Percentiles rank a stretch among this genome's conserved stretches.
phyloP scores from a whole-genome alignment of 2,888 invertebrate species.

The Cyclophora albipunctata region DNA sequence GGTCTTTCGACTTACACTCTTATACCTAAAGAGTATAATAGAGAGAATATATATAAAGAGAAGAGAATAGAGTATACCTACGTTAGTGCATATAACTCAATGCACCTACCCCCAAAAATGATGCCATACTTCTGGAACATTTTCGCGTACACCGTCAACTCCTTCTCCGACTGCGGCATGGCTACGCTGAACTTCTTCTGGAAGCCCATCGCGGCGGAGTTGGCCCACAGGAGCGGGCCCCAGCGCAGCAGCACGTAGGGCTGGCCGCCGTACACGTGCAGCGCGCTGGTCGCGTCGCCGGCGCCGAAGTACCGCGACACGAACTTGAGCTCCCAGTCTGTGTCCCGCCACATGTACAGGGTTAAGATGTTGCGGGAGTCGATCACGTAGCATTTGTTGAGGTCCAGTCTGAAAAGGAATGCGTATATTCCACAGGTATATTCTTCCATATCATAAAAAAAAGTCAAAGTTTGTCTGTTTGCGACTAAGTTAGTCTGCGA shows the following conservation, averaged over 20 bases:
- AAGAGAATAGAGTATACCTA: too few relatives aligned
- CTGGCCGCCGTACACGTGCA: constrained; percentile 20
- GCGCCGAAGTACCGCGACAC: constrained; percentile 25
- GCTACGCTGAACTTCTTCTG: constrained; percentile 3
- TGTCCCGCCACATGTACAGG: neutral
- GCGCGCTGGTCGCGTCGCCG: constrained; percentile 10
- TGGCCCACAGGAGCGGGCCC: constrained; percentile 14
- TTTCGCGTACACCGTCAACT: neutral
- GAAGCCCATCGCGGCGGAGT: constrained; percentile 9
- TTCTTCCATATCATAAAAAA: neutral
- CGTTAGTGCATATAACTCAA: too few relatives aligned
- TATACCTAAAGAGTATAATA: too few relatives aligned
- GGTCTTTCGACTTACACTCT: too few relatives aligned
- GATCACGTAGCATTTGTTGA: constrained; percentile 26
- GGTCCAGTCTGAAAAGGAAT: constrained; percentile 25
- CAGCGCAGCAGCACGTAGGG: constrained; percentile 28
- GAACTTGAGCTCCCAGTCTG: constrained; percentile 14
- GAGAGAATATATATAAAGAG: too few relatives aligned
- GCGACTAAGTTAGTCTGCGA: too few relatives aligned
- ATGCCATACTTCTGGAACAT: constrained; percentile 28
- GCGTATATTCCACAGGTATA: too few relatives aligned
- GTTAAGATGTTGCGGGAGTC: constrained; percentile 17
- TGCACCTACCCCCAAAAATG: constrained; percentile 27
- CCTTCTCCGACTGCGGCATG: neutral
- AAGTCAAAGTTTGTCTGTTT: too few relatives aligned